Evolutionary conservation across 2,797 vertebrate species (phyloP), one percentile per base, ranked within the genome.

Genomic region (Miichthys miiuy): DNA sequence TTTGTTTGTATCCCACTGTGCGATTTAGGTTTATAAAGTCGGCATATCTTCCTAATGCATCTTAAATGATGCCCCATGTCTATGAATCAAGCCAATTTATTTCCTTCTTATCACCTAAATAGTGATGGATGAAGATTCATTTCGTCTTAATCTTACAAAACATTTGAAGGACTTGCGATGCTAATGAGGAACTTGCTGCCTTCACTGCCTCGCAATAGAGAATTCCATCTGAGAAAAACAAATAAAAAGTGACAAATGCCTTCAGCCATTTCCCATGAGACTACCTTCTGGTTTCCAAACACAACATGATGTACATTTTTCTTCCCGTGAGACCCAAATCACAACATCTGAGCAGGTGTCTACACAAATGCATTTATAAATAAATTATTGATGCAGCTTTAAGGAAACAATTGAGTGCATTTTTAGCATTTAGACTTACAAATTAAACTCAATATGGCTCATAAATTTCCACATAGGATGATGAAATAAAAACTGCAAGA

Each of bases 111-210:
- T 55, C 56, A 54, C 79, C 58, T 58, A 50, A 47, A 65, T 25
- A 50, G 54, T 77, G 52, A 71, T 73, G 65, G 58, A 60, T 66
- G 62, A 41, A 55, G 76, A 75, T 85, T 80, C 46, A 58, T 56
- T 55, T 55, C 38, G 16, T 68, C 56, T 70, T 55, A 77, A 84
- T 60, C 75, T 87, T 69, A 79, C 70, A 16, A 80, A 84, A 87
- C 82, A 81, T 87, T 82, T 78, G 48, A 80, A 83, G 75, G 74
- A 85, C 70, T 83, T 69, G 75, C 76, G 63, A 62, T 85, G 83
- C 80, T 84, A 87, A 76, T 81, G 80, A 88, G 87, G 79, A 85
- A 70, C 67, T 71, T 51, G 77, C 84, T 83, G 88, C 85, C 79
- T 85, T 85, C 87, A 82, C 74, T 38, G 79, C 79, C 64, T 58